Conservation (phyloP, 35 echinoderm and acorn worm species). For the Ophiothrix spiculata region DNA sequence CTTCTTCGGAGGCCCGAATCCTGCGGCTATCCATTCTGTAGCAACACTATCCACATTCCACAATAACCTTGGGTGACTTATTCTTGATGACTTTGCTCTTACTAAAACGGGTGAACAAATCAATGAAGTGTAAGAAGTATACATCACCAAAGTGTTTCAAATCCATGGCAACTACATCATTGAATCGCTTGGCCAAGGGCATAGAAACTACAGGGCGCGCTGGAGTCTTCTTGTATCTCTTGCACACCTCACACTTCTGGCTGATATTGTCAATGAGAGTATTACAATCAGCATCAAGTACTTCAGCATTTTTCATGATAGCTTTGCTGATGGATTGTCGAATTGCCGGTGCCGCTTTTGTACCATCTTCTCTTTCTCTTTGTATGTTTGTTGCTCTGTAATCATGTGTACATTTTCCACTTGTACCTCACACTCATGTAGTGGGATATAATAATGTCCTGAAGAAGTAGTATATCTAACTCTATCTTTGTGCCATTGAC, state of each 20-base stretch:
- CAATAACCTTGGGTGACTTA: constrained; percentile 14
- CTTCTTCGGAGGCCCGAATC: constrained; percentile 28
- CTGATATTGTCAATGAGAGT: constrained; percentile 33
- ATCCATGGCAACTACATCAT: too few species aligned
- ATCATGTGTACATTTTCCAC: constrained; percentile 39
- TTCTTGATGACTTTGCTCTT: constrained; percentile 34
- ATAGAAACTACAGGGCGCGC: too few species aligned
- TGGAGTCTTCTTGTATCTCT: too few species aligned
- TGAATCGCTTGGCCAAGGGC: too few species aligned
- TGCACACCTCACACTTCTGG: constrained; percentile 52
- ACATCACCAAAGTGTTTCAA: too few species aligned
- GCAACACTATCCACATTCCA: constrained; percentile 31
- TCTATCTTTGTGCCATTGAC: constrained; percentile 41
- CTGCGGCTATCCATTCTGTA: too few species aligned
- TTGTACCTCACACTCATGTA: constrained; percentile 21
- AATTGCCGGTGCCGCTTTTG: constrained; percentile 31
- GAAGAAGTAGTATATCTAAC: not conserved
- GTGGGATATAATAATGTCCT: constrained; percentile 1
- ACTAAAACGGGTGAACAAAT: constrained; percentile 43
- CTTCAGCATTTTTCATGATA: constrained; percentile 22
- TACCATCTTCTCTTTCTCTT: constrained; percentile 34
- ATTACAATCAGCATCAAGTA: constrained; percentile 26
- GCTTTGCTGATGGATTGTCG: constrained; percentile 16
- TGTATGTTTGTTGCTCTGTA: not conserved
- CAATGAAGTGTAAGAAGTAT: constrained; percentile 48